Evolutionary conservation across 2,113 vertebrate species (phyloP).

Genomic region (Bucco capensis): DNA sequence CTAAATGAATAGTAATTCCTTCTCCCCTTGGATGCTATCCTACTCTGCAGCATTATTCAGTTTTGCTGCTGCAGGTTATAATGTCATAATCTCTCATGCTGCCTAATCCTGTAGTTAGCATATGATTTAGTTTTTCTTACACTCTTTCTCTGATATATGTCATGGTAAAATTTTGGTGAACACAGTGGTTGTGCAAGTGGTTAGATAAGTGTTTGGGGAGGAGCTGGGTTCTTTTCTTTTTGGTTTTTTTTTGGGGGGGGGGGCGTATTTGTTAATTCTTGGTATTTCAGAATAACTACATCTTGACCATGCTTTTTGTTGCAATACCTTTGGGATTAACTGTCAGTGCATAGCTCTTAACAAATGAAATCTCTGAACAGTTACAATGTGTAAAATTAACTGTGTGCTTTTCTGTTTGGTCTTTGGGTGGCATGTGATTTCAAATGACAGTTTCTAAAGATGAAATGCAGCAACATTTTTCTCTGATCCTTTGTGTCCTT

Average conservation of each 20-base stretch:
- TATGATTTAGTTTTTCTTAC: neutral
- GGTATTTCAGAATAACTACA: neutral
- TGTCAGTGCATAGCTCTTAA: neutral
- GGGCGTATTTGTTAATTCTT: neutral
- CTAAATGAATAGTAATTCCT: neutral
- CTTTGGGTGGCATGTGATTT: neutral
- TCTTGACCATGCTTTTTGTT: neutral
- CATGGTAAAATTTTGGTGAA: neutral
- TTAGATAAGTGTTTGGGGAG: neutral
- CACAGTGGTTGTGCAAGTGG: neutral
- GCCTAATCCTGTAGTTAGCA: neutral
- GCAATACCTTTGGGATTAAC: neutral
- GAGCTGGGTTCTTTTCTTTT: neutral
- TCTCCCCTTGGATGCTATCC: neutral
- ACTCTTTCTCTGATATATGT: neutral
- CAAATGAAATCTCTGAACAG: neutral
- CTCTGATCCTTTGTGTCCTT: neutral
- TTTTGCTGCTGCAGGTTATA: constrained; percentile 15
- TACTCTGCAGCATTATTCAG: neutral
- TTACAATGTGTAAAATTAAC: constrained; percentile 24
- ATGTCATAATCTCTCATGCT: neutral
- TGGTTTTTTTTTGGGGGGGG: neutral
- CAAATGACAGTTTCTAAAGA: neutral
- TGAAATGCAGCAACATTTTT: neutral
- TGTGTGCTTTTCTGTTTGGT: constrained; percentile 1